Conservation (phyloP, 2,888 invertebrate species). For the Coelopa pilipes region DNA sequence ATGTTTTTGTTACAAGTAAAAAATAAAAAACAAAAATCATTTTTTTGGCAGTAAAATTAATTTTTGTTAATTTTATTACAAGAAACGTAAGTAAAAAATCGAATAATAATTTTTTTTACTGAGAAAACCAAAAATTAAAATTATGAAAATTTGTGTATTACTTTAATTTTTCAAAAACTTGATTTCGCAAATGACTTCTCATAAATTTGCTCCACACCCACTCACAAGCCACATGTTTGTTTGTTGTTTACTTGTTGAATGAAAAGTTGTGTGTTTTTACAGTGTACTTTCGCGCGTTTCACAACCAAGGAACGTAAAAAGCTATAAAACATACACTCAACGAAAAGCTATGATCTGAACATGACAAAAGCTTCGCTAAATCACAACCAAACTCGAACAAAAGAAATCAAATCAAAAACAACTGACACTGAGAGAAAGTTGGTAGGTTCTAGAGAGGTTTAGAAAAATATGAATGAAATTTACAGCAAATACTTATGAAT, state of each 20-base stretch:
- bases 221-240: background rate
- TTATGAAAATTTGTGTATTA: background rate
- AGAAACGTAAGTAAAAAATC: constrained; percentile 49
- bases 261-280: too few species aligned
- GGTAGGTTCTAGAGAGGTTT: constrained; percentile 34
- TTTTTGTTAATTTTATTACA: background rate
- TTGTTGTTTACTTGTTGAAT: too few species aligned
- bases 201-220: too few species aligned
- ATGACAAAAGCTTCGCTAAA: constrained; percentile 24
- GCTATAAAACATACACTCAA: constrained; percentile 40
- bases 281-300: background rate
- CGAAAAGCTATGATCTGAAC: constrained; percentile 20
- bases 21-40: background rate
- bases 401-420: constrained; percentile 1
- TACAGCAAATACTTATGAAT: constrained; percentile 59
- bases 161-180: background rate
- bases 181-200: too few species aligned
- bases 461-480: constrained; percentile 50
- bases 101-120: constrained; percentile 40
- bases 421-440: constrained; percentile 35
- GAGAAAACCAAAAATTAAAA: background rate
- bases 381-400: constrained; percentile 23
- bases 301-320: constrained; percentile 16
- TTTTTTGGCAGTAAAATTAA: background rate
- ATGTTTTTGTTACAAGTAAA: background rate